phyloP scores from a whole-genome alignment of 2,113 vertebrate species.

The Balaenoptera acutorostrata region DNA sequence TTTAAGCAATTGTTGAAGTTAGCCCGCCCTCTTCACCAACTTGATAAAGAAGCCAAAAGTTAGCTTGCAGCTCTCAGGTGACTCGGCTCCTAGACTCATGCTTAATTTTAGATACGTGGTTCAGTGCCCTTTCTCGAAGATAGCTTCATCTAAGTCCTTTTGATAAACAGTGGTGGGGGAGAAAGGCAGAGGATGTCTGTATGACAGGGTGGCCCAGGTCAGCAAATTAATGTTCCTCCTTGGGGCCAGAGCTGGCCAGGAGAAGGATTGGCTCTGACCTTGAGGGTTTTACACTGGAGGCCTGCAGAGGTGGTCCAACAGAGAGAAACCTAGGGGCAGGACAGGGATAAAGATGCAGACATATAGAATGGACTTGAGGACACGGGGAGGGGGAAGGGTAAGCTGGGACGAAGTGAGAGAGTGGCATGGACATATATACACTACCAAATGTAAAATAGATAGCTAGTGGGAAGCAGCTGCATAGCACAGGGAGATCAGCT shows the following conservation, averaged over 20 bases:
- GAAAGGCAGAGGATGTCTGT: conserved; percentile 36
- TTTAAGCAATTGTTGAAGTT: neutral
- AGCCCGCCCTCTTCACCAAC: neutral
- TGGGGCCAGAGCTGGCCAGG: neutral
- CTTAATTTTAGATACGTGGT: neutral
- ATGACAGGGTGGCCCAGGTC: conserved; percentile 16
- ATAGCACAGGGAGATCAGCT: too few relatives aligned
- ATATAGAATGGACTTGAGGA: too few relatives aligned
- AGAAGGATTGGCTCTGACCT: conserved; percentile 46
- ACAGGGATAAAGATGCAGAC: too few relatives aligned
- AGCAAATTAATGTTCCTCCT: conserved; percentile 42
- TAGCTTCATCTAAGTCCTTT: neutral
- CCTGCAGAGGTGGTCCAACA: conserved; percentile 3
- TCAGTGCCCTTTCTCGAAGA: neutral
- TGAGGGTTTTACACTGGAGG: neutral
- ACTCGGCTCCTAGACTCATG: neutral
- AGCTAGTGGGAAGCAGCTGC: too few relatives aligned
- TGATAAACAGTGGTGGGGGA: conserved; percentile 42
- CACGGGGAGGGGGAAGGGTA: too few relatives aligned
- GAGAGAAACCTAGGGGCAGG: too few relatives aligned
- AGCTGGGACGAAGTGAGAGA: too few relatives aligned
- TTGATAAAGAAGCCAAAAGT: neutral
- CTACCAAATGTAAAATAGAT: too few relatives aligned
- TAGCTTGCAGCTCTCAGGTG: neutral
- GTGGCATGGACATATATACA: too few relatives aligned